Evolutionary conservation across 2,888 invertebrate genomes (phyloP), one percentile per base, ranked within the genome.

Genomic region (Nomada goodeniana): DNA sequence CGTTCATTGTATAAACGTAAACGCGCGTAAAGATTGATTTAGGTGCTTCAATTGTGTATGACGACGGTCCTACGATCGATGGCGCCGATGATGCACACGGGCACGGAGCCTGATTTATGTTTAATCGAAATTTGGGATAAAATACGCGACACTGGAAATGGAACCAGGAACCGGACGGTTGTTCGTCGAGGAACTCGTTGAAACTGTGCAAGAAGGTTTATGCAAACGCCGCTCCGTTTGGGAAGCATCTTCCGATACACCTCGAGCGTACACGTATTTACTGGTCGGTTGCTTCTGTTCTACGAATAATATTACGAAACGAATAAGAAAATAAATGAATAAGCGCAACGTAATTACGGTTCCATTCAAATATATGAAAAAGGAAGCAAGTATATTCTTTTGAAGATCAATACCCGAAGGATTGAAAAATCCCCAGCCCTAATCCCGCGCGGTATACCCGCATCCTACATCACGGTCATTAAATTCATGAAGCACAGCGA

Each of bases 401-500:
- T 15, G 1, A 15, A 53, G 42, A 55, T 53, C 1, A 64, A 18
- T 29, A 10, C 15, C 26, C n/a, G 13, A 55, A 53, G 72, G 26
- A 26, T 63, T 26, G 44, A 72, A 55, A 76, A 26, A 11, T 47
- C 29, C 78, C 53, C 53, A 36, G 20, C 7, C 18, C 70, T 18
- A 50, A 42, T 59, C 36, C 60, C 18, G 36, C 53, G 2, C 23
- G 47, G 47, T 47, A 15, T 47, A 15, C 20, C 23, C 23, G 52
- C 53, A 11, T 20, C 15, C 50, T 18, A 18, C 65, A 42, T 23
- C 36, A 60, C 60, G 78, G 70, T 64, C 59, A 23, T 75, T 73
- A 68, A 76, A 64, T 74, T 71, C 74, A 55, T 53, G 42, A 61
- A 26, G 29, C 29, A 26, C 47, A 52, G 61, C 68, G 53, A 53